These are phyloP conservation scores for Pantala flavescens DNA, from an alignment of 1,140 invertebrate species.

Conservation along the genomic window DNA sequence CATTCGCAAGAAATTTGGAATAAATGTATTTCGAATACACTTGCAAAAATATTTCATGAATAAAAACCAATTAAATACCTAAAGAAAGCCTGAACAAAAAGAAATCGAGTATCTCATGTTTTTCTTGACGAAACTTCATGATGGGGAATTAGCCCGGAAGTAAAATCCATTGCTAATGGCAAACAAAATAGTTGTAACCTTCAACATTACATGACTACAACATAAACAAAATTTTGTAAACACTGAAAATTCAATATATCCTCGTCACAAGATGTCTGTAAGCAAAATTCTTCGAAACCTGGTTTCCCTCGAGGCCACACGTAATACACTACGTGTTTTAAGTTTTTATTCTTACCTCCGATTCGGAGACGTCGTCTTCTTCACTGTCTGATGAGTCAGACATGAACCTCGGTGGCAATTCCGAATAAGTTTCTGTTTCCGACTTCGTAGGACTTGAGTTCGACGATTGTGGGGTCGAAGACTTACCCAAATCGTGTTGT, in stretches of 20 bases:
- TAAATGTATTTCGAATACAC: no score
- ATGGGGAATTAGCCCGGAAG: background rate
- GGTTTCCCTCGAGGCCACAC: conserved; percentile 14
- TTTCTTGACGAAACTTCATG: no score
- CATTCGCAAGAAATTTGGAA: no score
- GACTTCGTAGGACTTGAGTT: conserved; percentile 59
- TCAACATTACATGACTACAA: background rate
- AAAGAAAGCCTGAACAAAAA: no score
- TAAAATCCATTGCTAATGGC: background rate
- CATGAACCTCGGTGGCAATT: conserved; percentile 66
- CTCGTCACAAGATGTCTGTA: conserved; percentile 28
- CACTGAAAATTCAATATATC: conserved; percentile 15
- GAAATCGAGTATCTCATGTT: no score
- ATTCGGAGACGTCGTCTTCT: conserved; percentile 72
- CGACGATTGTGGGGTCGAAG: conserved; percentile 48
- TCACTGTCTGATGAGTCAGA: conserved; percentile 78
- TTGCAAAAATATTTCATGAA: no score
- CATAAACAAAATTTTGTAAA: background rate
- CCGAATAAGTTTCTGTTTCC: conserved; percentile 65
- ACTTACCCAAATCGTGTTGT: conserved; percentile 45
- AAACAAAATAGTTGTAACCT: conserved; percentile 8
- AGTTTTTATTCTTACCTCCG: conserved; percentile 50
- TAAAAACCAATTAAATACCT: no score
- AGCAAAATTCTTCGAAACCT: conserved; percentile 25
- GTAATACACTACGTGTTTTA: conserved; percentile 15